Evolutionary conservation across 2,797 vertebrate genomes (phyloP), one percentile per base, ranked within the genome.

Genomic region (Microctenopoma steveboyesi): DNA sequence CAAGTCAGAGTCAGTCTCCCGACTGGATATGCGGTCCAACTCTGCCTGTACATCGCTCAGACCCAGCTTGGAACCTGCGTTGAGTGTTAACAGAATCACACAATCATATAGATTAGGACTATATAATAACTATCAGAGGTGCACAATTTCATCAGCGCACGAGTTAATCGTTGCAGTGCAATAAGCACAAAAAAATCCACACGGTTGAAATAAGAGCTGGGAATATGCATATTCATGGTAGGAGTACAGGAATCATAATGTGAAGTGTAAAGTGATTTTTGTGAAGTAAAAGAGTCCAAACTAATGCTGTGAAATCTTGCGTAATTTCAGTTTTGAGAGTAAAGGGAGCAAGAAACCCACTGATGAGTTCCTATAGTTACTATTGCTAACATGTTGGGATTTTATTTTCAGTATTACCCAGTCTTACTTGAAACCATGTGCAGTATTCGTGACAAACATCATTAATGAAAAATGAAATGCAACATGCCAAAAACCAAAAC

Each of bases 31-130:
- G 92, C 98, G 96, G 92, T 99, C 97, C 85, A 99, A 86, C 90
- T 99, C 98, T 12, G 97, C 98, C 74, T 99, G 98, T 89, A 99
- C 97, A 30, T 99, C 98, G 33, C 96, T 97, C 89, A 99, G 93
- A 81, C 97, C 96, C 86, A 97, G 94, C 86, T 99, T 99, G 47
- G 97, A 98, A 89, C 97, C 98, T 99, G 88, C 16, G 65, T 50
- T 11, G 51, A 46, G 39, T 5, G 45, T 50, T 35, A 16, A 16
- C 7, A 57, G 5, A 72, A 0, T 49, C 6, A 78, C 14, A 55
- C 3, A 46, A 28, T 61, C 4, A 7, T 3, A 45, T 5, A 45
- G 28, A 40, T 69, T 1, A 69, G 22, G 14, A 2, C 42, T 0
- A 25, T 8, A 49, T 25, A 14, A 25, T 61, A 48, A 58, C 3